These are phyloP conservation scores for Euplexia lucipara DNA, from an alignment of 2,888 invertebrate genomes.

Conservation along the genomic window DNA sequence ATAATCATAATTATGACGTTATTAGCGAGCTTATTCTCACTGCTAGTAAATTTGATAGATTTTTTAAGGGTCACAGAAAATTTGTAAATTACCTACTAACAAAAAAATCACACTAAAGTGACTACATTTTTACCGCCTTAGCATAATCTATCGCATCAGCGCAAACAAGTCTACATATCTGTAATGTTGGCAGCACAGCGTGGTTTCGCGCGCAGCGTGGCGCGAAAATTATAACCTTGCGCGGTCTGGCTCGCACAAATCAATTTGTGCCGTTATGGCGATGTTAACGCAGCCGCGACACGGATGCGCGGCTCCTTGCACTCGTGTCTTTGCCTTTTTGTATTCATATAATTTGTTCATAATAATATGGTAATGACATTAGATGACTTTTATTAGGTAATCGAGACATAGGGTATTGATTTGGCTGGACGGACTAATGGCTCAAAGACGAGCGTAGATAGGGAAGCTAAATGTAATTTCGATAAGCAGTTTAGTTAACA, in stretches of 20 bases:
- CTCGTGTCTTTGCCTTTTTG: slow-evolving; percentile 49
- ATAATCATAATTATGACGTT: too few species aligned
- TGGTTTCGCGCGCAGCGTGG: slow-evolving; percentile 81
- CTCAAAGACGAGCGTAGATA: too few species aligned
- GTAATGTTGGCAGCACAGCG: slow-evolving; percentile 78
- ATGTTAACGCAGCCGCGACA: slow-evolving; percentile 72
- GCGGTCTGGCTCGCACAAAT: slow-evolving; percentile 79
- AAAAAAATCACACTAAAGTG: slow-evolving; percentile 20
- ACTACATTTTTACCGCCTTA: slow-evolving; percentile 43
- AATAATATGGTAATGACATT: slow-evolving; percentile 43
- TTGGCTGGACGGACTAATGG: too few species aligned
- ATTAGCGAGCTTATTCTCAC: too few species aligned
- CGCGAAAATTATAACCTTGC: slow-evolving; percentile 88
- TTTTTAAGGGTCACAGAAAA: too few species aligned
- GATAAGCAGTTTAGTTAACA: too few species aligned
- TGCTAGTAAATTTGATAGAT: too few species aligned
- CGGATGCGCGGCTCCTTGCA: slow-evolving; percentile 62
- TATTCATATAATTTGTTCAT: slow-evolving; percentile 15
- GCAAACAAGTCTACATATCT: slow-evolving; percentile 69
- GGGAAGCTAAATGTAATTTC: too few species aligned
- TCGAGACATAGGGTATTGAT: too few species aligned
- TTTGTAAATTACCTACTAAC: too few species aligned
- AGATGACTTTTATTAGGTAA: too few species aligned
- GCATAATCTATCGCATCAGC: slow-evolving; percentile 63
- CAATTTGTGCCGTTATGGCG: slow-evolving; percentile 81